Evolutionary conservation across 1,140 invertebrate species (phyloP).

Genomic region (Cotesia glomerata): DNA sequence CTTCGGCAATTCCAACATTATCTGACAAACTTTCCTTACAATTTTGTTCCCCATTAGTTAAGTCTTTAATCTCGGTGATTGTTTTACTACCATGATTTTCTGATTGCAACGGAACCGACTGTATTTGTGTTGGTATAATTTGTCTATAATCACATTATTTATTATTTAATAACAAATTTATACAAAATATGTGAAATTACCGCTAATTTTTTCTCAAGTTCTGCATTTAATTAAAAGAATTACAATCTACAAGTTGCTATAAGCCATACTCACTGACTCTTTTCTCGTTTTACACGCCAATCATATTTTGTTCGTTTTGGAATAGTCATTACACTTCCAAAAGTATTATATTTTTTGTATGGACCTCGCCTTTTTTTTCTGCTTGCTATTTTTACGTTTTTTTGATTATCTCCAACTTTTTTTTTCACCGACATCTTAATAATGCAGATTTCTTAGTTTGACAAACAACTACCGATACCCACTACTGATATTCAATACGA

Average conservation of each 20-base stretch:
- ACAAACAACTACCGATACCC: neutral
- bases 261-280: neutral
- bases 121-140: neutral
- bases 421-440: neutral
- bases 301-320: neutral
- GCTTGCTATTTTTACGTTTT: neutral
- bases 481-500: neutral
- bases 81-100: neutral
- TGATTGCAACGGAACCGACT: neutral
- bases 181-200: too few relatives aligned
- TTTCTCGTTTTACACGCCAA: neutral
- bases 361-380: neutral
- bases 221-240: too few relatives aligned
- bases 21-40: neutral
- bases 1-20: neutral
- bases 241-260: too few relatives aligned
- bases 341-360: neutral
- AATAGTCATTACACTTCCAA: neutral
- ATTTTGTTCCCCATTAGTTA: neutral
- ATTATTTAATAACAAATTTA: too few relatives aligned
- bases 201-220: too few relatives aligned
- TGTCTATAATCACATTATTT: neutral
- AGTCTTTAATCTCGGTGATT: neutral
- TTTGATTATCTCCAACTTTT: neutral
- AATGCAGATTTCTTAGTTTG: neutral